These are phyloP conservation scores for Chrosomus eos DNA, from an alignment of 2,797 vertebrate genomes.

Conservation along the genomic window DNA sequence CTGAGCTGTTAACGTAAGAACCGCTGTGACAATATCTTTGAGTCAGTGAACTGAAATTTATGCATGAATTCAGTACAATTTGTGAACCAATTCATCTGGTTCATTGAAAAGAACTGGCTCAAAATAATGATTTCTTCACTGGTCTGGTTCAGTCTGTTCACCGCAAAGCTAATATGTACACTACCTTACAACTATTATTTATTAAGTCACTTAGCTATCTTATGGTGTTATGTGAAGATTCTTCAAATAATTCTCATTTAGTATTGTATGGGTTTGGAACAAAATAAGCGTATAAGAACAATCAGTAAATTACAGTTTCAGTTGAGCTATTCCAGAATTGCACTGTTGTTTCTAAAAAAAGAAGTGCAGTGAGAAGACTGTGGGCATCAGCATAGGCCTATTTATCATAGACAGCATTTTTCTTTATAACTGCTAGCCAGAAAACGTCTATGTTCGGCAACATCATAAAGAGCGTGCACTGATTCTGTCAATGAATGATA, in stretches of 20 bases:
- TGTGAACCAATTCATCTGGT: not conserved
- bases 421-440: slow-evolving; percentile 8
- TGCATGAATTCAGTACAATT: not conserved
- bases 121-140: not conserved
- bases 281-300: not conserved
- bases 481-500: slow-evolving; percentile 75
- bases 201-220: not conserved
- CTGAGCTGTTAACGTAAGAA: not conserved
- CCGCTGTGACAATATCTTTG: not conserved
- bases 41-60: not conserved
- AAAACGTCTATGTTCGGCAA: slow-evolving; percentile 16
- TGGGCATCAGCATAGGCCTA: not conserved
- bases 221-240: not conserved
- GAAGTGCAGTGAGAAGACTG: not conserved
- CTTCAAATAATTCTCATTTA: not conserved
- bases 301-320: not conserved
- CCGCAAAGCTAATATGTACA: not conserved
- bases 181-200: not conserved
- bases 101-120: not conserved
- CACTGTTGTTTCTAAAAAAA: slow-evolving; percentile 15
- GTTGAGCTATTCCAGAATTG: not conserved
- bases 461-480: slow-evolving; percentile 64
- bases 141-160: not conserved
- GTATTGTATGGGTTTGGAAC: not conserved
- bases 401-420: slow-evolving; percentile 14